Evolutionary conservation across 2,797 vertebrate species (phyloP).

Genomic region (Sebastes elongatus): DNA sequence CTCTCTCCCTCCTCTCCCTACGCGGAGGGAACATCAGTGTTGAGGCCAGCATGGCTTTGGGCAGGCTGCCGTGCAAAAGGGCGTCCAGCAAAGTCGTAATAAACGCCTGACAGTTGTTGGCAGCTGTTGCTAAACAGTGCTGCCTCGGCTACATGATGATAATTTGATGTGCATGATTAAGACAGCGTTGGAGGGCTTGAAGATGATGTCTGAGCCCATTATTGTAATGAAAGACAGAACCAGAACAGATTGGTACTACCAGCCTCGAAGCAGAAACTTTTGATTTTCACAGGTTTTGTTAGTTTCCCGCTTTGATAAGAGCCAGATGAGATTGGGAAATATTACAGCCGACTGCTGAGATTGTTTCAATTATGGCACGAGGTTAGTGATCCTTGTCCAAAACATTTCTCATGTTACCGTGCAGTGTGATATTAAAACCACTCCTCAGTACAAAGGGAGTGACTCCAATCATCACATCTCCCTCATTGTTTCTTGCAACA

Average conservation of each 20-base stretch:
- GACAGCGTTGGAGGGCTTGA: not conserved
- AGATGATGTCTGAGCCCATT: conserved; percentile 12
- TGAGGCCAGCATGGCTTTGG: conserved; percentile 8
- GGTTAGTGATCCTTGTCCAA: conserved; percentile 1
- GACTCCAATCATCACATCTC: not conserved
- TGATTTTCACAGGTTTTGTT: conserved; percentile 11
- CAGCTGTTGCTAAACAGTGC: not conserved
- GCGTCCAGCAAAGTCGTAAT: not conserved
- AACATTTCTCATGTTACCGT: not conserved
- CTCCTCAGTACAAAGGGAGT: not conserved
- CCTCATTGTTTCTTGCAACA: not conserved
- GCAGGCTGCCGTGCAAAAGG: not conserved
- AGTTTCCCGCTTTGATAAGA: conserved; percentile 30
- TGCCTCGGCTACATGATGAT: not conserved
- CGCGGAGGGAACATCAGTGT: not conserved
- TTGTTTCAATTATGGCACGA: conserved; percentile 3
- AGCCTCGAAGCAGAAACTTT: not conserved
- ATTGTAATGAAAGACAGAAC: conserved; percentile 26
- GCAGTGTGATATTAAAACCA: conserved; percentile 17
- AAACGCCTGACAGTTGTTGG: conserved; percentile 7
- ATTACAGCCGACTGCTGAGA: not conserved
- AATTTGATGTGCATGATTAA: conserved; percentile 13
- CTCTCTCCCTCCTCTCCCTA: not conserved
- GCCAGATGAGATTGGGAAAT: conserved; percentile 31
- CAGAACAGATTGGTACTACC: conserved; percentile 18